Conservation (phyloP, 2,113 vertebrate genomes). For the Muntiacus reevesi region DNA sequence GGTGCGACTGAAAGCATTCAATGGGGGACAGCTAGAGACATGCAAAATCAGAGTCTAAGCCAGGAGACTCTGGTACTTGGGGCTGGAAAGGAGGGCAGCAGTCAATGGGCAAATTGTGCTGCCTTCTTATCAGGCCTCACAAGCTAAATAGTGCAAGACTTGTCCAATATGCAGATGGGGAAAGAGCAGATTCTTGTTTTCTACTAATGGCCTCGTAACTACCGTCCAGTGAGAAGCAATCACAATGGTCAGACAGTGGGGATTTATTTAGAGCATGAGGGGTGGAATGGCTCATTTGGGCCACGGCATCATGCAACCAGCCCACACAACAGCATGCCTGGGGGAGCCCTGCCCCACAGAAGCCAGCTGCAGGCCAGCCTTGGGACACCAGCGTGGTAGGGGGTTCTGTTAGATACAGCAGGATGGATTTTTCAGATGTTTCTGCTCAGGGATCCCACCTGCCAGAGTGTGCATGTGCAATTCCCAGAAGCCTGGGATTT, state of each 20-base stretch:
- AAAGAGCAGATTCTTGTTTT: conserved; percentile 69
- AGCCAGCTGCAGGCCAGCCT: background rate
- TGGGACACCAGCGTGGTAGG: background rate
- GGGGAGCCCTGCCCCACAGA: background rate
- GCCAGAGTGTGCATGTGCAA: background rate
- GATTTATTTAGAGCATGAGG: conserved; percentile 44
- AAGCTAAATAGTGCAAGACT: conserved; percentile 62
- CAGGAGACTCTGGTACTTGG: conserved; percentile 57
- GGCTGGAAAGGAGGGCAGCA: conserved; percentile 59
- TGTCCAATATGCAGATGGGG: conserved; percentile 74
- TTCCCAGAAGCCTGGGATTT: background rate
- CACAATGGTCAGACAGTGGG: conserved; percentile 34
- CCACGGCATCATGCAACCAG: background rate
- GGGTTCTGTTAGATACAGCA: background rate
- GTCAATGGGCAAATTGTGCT: conserved; percentile 73
- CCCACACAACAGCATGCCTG: background rate
- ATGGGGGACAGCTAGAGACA: conserved; percentile 57
- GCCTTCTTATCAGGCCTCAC: conserved; percentile 57
- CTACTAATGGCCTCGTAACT: conserved; percentile 61
- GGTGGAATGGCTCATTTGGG: background rate
- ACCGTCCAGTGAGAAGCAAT: conserved; percentile 47
- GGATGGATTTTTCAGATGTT: background rate
- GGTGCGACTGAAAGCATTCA: conserved; percentile 63
- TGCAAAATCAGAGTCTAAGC: conserved; percentile 54
- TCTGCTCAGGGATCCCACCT: background rate